Base-by-base conservation (phyloP, 1,140 invertebrate genomes). In the Zaprionus capensis region DNA sequence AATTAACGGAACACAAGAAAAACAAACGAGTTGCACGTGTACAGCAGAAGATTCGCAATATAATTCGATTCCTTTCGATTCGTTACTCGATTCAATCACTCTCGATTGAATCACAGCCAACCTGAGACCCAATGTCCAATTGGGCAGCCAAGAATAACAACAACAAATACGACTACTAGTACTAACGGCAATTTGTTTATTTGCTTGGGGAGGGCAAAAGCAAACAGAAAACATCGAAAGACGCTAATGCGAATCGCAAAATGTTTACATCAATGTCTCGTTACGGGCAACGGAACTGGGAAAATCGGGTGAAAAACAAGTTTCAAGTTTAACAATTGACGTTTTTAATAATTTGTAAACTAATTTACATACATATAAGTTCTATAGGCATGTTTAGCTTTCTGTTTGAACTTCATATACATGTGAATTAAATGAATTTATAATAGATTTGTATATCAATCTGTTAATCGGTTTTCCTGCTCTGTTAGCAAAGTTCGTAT, bases 221-320 rank as follows among this genome's bases (percentile, higher is more conserved):
- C 41, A 46, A 34, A 57, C 51, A 68, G 59, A 41, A 51, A 22
- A 24, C 66, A 46, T 46, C 41, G 41, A 26, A 26, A 68, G 53
- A 62, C 63, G 63, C 67, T 64, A 75, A 51, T 51, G 46, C 46
- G 26, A 56, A 31, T 56, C 26, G 66, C 46, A 49, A 41, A 49
- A 71, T 75, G 72, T 74, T 74, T 74, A 74, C n/a, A 62, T 46
- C 20, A 57, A 70, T 63, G 49, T 70, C 58, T 69, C 38, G 26
- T 14, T 46, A 34, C 6, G 41, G 41, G 41, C n/a, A 22, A 22
- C 34, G 34, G 38, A 34, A 34, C 31, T 38, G 31, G n/a, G 46
- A 51, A 51, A 51, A 51, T 20, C 46, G 9, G 12, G 7, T 49
- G 31, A 26, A 70, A 70, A 56, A 5, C 57, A 55, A 44, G 46